Conservation (phyloP, 2,113 vertebrate species). For the Coracopsis vasa region DNA sequence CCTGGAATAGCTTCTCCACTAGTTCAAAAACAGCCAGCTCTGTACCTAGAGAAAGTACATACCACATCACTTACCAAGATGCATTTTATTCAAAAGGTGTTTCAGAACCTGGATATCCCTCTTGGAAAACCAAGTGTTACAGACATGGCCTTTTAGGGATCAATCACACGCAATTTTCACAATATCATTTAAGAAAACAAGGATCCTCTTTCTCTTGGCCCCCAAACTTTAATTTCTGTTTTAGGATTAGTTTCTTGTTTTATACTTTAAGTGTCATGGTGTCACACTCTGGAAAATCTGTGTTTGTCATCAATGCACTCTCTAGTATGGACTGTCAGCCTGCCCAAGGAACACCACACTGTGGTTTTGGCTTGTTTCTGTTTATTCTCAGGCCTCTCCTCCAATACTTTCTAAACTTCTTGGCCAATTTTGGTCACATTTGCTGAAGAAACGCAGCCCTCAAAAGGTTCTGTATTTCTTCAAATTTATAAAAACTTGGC, state of each 20-base stretch:
- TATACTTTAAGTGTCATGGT: not conserved
- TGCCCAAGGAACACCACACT: not conserved
- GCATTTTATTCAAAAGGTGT: not conserved
- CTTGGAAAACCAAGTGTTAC: not conserved
- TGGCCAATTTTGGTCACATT: not conserved
- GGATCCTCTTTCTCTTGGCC: not conserved
- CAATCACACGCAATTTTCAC: not conserved
- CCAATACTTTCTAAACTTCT: not conserved
- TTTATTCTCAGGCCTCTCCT: not conserved
- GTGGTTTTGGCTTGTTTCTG: not conserved
- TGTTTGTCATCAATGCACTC: not conserved
- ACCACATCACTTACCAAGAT: not conserved
- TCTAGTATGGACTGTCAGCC: accelerated
- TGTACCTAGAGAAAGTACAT: conserved; percentile 28
- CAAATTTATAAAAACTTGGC: not conserved
- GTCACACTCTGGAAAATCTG: not conserved
- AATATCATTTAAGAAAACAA: not conserved
- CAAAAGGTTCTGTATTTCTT: not conserved
- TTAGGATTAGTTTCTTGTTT: not conserved
- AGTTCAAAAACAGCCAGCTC: conserved; percentile 83
- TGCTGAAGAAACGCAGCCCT: not conserved
- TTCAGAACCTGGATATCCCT: not conserved
- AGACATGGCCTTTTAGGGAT: not conserved
- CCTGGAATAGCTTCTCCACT: conserved; percentile 94
- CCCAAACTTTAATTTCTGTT: not conserved